Conservation (phyloP, 2,797 vertebrate genomes). For the Bothrops alternatus region DNA sequence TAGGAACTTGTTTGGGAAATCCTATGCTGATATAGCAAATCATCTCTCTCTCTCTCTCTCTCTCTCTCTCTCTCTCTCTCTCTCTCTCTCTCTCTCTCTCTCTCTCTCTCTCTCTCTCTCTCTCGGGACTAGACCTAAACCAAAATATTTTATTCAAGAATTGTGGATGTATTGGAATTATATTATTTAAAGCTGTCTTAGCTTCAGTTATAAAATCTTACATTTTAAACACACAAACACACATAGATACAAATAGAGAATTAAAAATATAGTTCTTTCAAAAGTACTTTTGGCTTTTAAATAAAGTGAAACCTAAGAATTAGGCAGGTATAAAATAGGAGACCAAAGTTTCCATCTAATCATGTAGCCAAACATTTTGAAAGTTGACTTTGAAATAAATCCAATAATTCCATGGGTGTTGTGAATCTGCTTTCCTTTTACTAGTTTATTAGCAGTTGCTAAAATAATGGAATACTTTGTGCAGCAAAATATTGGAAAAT, state of each 20-base stretch:
- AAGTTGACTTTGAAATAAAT: neutral
- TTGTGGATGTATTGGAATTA: neutral
- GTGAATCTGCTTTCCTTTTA: neutral
- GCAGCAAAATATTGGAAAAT: neutral
- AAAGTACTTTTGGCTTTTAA: neutral
- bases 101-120: neutral
- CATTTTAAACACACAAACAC: neutral
- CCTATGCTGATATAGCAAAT: neutral
- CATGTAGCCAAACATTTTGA: neutral
- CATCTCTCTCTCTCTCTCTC: neutral
- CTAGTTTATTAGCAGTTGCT: neutral
- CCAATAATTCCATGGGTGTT: neutral
- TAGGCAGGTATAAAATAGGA: neutral
- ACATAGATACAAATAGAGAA: neutral
- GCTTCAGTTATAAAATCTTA: neutral
- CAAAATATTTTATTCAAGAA: neutral
- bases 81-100: neutral
- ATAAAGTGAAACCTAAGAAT: neutral
- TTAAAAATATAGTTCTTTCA: neutral
- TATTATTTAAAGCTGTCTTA: neutral
- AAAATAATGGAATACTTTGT: neutral
- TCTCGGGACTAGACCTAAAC: neutral
- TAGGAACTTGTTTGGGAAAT: neutral
- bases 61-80: neutral
- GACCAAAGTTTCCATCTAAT: neutral